Evolutionary conservation across 2,797 vertebrate species (phyloP), one percentile per base, ranked within the genome.

Genomic region (Falco novaeseelandiae): DNA sequence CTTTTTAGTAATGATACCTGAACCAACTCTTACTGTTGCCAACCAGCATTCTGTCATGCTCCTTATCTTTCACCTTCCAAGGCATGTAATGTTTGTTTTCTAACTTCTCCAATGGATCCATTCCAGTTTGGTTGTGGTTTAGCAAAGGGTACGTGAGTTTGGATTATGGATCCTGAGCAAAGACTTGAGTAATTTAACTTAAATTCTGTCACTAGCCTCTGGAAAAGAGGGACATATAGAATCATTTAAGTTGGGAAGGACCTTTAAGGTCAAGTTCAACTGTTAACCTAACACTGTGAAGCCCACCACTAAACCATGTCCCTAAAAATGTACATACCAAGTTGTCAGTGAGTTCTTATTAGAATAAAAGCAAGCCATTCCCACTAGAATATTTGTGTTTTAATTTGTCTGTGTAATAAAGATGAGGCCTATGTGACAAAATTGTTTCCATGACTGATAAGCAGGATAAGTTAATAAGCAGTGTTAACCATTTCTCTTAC

Each of bases 401-500:
- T 62, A 58, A 59, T 90, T 82, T 91, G 36, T 59, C 34, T 58
- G 4, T 69, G 48, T 55, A 27, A 63, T 76, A 52, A 74, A 85
- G 30, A 42, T 52, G 54, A 86, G 22, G 22, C 48, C 52, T 66
- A 14, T 3, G 1, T 70, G 48, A 63, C 76, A 77, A 34, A 90
- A 49, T 49, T 61, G 6, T 70, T 83, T 83, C 78, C 3, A 10
- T 30, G 20, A 40, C 16, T 72, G 76, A 76, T 52, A 76, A 94
- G 16, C 66, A 49, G 83, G 27, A 21, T 44, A 71, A 83, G 32
- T 58, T 90, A 81, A 85, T 87, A 87, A 89, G 34, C 57, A 80
- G 14, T 19, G 0, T 85, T 74, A 82, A 92, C 8, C 63, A 94
- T 93, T 90, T 97, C 25, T 85, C 74, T 89, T 96, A 19, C 86